Evolutionary conservation across 2,888 invertebrate genomes (phyloP), one percentile per base, ranked within the genome.

Genomic region (Sepiola atlantica): DNA sequence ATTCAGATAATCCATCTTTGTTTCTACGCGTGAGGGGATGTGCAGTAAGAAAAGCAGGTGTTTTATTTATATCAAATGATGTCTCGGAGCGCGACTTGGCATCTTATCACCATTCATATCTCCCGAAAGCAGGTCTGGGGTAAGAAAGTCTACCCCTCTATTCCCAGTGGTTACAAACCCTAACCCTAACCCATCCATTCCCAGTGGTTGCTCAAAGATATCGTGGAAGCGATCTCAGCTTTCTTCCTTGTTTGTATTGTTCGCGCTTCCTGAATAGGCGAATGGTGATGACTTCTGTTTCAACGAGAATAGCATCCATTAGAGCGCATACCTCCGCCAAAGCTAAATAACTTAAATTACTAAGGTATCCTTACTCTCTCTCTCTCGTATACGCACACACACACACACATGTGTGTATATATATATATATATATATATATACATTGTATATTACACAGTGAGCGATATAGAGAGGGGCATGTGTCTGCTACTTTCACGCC

Each of bases 391-490:
- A 90, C 28, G 24, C 35, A 20, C 28, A 90, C 28, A 90, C 1
- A 90, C 8, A 90, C 8, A 90, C 24, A 77, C 8, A 77, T 77
- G 8, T 77, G 8, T 77, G 8, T 77, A 77, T 77, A 77, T 77
- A 77, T 77, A 77, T 77, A 77, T 77, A 77, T 77, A 77, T 77
- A 77, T 77, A 77, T 77, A 77, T 77, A 77, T 77, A 77, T 77
- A 77, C 8, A 77, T 77, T 45, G 8, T 45, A 45, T 45, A 45
- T 45, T 45, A 45, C 8, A 45, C 8, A 45, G 45, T 4, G 45
- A 45, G 45, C 2, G 45, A 45, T 2, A 45, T 2, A 45, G 45
- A 45, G 45, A 45, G 45, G 45, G 45, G 24, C n/a, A n/a, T 28
- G n/a, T n/a, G n/a, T 77, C 10, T 28, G 6, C 77, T 6, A 28